Percentiles rank a stretch among this genome's conserved stretches.
Evolutionary conservation across 2,113 vertebrate species (phyloP).

Genomic region (Poecile atricapillus): DNA sequence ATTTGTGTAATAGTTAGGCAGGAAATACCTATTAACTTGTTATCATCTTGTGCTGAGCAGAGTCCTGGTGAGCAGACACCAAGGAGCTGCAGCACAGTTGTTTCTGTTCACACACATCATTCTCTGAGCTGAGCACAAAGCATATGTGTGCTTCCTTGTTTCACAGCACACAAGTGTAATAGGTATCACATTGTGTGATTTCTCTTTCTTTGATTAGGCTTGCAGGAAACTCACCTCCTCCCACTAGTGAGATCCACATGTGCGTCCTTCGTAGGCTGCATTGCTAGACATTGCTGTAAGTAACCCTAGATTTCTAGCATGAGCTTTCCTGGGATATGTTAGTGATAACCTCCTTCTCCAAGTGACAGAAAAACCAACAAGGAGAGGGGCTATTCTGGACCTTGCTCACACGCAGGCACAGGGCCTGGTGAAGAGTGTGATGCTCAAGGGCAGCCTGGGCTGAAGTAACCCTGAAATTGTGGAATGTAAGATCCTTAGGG

Average conservation of each 20-base stretch:
- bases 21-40: conserved; percentile 62
- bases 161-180: background rate
- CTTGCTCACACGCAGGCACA: background rate
- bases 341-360: background rate
- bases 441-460: background rate
- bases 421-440: background rate
- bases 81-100: conserved; percentile 21
- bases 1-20: conserved; percentile 28
- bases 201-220: conserved; percentile 8
- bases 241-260: background rate
- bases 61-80: conserved; percentile 10
- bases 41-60: conserved; percentile 33
- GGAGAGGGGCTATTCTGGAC: background rate
- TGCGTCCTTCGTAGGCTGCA: background rate
- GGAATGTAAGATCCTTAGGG: no score
- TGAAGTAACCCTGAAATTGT: background rate
- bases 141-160: background rate
- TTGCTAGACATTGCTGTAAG: background rate
- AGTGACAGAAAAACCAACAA: rapidly evolving
- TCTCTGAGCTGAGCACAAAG: background rate
- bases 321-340: background rate
- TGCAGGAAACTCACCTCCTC: background rate
- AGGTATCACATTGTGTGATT: background rate
- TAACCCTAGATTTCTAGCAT: background rate
- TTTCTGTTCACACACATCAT: conserved; percentile 35